Conservation (phyloP, 2,113 vertebrate genomes). For the Malaclemys terrapin region DNA sequence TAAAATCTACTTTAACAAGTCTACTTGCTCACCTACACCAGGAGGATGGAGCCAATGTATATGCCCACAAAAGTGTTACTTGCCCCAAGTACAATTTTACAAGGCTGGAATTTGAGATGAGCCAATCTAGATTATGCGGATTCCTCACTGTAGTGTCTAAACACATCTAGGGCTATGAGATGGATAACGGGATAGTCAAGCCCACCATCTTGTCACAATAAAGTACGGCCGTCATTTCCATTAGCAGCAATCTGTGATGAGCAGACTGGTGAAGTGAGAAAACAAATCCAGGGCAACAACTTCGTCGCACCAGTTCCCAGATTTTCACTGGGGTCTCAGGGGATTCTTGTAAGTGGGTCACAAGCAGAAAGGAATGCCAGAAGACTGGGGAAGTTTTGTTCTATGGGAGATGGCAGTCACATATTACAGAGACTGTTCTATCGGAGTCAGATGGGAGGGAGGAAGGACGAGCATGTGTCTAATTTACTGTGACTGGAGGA, state of each 20-base stretch:
- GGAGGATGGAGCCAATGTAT: neutral
- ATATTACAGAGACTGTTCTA: constrained; percentile 6
- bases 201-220: neutral
- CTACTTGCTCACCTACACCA: neutral
- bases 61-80: neutral
- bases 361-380: neutral
- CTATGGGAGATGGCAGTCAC: constrained; percentile 13
- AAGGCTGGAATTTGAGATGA: neutral
- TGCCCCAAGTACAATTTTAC: neutral
- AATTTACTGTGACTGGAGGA: constrained; percentile 26
- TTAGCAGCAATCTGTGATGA: neutral
- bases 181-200: neutral
- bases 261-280: neutral
- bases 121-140: neutral
- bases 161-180: neutral
- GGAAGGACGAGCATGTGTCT: neutral
- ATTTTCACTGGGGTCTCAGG: neutral
- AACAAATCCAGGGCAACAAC: neutral
- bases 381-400: neutral
- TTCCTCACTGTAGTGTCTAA: neutral
- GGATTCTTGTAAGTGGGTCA: constrained; percentile 5
- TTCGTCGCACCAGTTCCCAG: neutral
- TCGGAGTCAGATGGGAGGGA: neutral
- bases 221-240: neutral
- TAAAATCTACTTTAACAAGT: neutral